A percentile compares a stretch with the other conserved stretches of the same genome.
These are phyloP conservation scores for Falco naumanni DNA, from an alignment of 2,797 vertebrate species.

Conservation along the genomic window DNA sequence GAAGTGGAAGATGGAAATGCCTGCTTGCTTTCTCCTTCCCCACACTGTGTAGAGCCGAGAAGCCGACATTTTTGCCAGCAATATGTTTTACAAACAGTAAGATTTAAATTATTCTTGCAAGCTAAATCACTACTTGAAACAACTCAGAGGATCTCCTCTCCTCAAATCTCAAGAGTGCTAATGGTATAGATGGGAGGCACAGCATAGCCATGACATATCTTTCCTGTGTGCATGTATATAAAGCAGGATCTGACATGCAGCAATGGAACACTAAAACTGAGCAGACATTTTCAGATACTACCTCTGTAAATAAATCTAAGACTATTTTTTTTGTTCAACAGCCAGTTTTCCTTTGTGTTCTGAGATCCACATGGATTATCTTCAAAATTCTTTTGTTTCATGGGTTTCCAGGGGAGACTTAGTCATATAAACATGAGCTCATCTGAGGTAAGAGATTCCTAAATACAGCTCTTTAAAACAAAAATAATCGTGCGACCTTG, in stretches of 20 bases:
- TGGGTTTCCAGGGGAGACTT: constrained; percentile 4
- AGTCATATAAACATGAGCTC: constrained; percentile 9
- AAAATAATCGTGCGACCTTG: background rate
- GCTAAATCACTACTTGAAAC: background rate
- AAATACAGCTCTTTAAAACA: background rate
- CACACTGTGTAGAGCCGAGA: accelerated
- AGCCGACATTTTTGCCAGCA: background rate
- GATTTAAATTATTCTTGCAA: background rate
- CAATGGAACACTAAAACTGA: background rate
- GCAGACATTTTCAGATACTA: background rate
- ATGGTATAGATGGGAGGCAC: background rate
- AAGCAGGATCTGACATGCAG: background rate
- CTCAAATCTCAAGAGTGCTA: background rate
- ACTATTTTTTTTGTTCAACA: background rate
- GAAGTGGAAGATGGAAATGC: background rate
- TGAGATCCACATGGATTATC: background rate
- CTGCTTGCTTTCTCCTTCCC: background rate
- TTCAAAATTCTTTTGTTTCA: constrained; percentile 7
- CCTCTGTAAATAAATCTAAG: constrained; percentile 2
- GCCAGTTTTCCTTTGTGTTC: background rate
- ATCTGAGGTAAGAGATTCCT: constrained; percentile 11
- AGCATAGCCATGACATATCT: background rate
- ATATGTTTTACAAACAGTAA: background rate
- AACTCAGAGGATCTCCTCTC: background rate
- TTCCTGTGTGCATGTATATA: accelerated